Evolutionary conservation across 2,113 vertebrate genomes (phyloP).

Genomic region (Pogonocichla stellata): DNA sequence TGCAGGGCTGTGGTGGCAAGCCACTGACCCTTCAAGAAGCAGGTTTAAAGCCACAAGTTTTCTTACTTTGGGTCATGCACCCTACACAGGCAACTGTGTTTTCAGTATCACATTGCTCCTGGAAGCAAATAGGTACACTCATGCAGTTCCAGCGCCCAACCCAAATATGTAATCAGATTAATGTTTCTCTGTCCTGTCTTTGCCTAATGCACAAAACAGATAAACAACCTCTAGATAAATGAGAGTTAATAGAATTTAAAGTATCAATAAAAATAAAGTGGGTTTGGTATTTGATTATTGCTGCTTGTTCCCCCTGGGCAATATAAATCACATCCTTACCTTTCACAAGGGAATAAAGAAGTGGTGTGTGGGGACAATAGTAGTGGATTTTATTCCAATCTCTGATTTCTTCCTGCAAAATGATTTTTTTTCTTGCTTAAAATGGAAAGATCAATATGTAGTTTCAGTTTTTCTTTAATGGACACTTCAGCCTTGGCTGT

Average conservation of each 20-base stretch:
- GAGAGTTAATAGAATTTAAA: not conserved
- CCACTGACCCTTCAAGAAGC: not conserved
- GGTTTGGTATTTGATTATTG: not conserved
- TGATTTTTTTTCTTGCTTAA: not conserved
- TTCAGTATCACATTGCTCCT: not conserved
- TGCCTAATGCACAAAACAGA: not conserved
- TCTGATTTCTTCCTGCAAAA: not conserved
- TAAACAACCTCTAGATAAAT: not conserved
- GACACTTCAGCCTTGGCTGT: not conserved
- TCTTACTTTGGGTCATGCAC: not conserved
- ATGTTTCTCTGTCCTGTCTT: not conserved
- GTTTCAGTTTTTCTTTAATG: conserved; percentile 20
- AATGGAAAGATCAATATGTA: conserved; percentile 19
- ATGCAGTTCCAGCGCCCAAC: not conserved
- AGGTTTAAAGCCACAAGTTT: not conserved
- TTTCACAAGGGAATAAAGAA: not conserved
- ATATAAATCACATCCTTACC: not conserved
- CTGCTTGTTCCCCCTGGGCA: not conserved
- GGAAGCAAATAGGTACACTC: not conserved
- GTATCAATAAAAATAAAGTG: not conserved
- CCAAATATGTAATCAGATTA: not conserved
- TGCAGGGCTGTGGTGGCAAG: not conserved
- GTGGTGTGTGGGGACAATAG: not conserved
- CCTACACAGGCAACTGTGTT: not conserved
- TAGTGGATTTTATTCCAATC: not conserved